Base-by-base conservation (phyloP, 2,797 vertebrate genomes). In the Chanos chanos region DNA sequence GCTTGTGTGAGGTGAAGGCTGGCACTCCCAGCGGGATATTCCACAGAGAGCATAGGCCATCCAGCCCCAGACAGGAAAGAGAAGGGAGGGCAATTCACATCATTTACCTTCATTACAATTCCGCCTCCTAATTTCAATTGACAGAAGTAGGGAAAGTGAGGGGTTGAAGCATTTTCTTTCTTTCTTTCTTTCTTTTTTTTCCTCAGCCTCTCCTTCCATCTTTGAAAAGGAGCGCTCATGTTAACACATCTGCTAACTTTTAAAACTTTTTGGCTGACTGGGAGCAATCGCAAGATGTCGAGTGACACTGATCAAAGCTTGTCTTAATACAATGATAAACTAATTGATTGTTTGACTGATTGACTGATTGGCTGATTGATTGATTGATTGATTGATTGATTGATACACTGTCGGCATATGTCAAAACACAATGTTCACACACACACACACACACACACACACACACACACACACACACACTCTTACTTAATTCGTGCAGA, bases 1-100 rank as follows among this genome's bases (percentile, higher is more conserved):
- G 74, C 81, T 87, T 89, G 87, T 89, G 67, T 74, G 73, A 80
- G 82, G 70, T 78, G 76, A 75, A 77, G 77, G 77, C 80, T 78
- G 72, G 37, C 31, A 60, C 27, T n/a, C 61, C 50, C 62, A 53
- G 50, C 61, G 24, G 40, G 55, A 63, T 55, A 54, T 40, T 30
- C 4, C 31, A 33, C 51, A 49, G 52, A 75, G 75, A 75, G 75
- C 74, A 71, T 76, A 80, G 74, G 85, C 73, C 81, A 85, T 81
- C 73, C 72, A 86, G 82, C 74, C 74, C 81, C 67, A 55, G 30
- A 49, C 50, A 9, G 54, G 51, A 67, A 66, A 78, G 68, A 71
- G 79, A 40, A 59, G 54, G 47, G 58, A 51, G 19, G 77, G 65
- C 75, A 66, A 65, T 66, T 68, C 47, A 31, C 53, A 55, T 59